Conservation (phyloP, 2,888 invertebrate genomes). For the Lycocerus yunnanus region DNA sequence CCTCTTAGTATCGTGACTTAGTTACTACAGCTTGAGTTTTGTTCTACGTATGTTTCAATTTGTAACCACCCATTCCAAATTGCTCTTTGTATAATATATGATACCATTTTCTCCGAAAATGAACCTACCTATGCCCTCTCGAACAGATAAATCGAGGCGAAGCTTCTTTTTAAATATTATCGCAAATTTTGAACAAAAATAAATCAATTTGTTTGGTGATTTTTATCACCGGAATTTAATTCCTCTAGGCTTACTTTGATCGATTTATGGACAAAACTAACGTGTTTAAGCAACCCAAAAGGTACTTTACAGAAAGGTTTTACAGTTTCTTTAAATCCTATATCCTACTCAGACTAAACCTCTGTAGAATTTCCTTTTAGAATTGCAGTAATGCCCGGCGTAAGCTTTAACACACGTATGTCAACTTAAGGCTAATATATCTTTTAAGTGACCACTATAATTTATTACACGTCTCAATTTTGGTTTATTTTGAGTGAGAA, state of each 20-base stretch:
- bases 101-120: neutral
- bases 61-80: conserved; percentile 19
- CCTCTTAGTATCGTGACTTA: conserved; percentile 13
- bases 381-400: conserved; percentile 27
- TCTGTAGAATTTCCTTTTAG: conserved; percentile 13
- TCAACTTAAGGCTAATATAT: conserved; percentile 28
- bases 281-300: neutral
- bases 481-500: conserved; percentile 4
- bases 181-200: neutral
- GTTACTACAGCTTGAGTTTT: conserved; percentile 18
- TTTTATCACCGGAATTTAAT: neutral
- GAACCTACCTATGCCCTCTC: neutral
- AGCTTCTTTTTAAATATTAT: neutral
- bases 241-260: neutral
- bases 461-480: conserved; percentile 23
- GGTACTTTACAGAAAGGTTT: conserved; percentile 3
- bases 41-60: conserved; percentile 27
- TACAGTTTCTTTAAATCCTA: conserved; percentile 2
- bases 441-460: conserved; percentile 31
- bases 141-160: neutral
- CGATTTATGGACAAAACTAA: conserved; percentile 8
- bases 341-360: conserved; percentile 20
- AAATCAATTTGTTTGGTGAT: neutral
- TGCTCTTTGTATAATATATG: conserved; percentile 15
- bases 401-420: conserved; percentile 29